phyloP scores from a whole-genome alignment of 2,797 vertebrate species.

The Sorex maritimensis region DNA sequence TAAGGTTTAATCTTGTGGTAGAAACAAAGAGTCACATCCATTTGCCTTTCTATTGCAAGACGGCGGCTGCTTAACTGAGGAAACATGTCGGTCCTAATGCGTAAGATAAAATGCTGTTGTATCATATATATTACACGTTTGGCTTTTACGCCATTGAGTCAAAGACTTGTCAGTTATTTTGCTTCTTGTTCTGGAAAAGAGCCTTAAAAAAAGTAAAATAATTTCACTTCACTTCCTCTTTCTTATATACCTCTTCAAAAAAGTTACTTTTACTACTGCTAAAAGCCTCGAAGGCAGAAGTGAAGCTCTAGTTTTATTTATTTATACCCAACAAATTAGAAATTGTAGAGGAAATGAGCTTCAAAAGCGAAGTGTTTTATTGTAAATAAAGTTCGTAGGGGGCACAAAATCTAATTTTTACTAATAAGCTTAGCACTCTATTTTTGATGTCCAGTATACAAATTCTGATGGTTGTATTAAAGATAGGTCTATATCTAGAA shows the following conservation, averaged over 20 bases:
- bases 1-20: background rate
- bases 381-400: slow-evolving; percentile 9
- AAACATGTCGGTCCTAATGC: slow-evolving; percentile 48
- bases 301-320: background rate
- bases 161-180: slow-evolving; percentile 60
- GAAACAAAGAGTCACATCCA: slow-evolving; percentile 24
- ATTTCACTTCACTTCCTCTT: slow-evolving; percentile 20
- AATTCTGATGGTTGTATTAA: background rate
- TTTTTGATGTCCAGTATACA: slow-evolving; percentile 39
- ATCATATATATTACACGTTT: slow-evolving; percentile 30
- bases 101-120: slow-evolving; percentile 9
- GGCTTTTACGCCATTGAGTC: slow-evolving; percentile 62
- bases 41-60: slow-evolving; percentile 54
- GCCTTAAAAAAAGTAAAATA: slow-evolving; percentile 66
- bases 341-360: slow-evolving; percentile 15
- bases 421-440: background rate
- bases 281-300: slow-evolving; percentile 41
- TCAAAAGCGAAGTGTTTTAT: slow-evolving; percentile 30
- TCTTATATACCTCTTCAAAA: background rate
- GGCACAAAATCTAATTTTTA: slow-evolving; percentile 31
- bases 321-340: slow-evolving; percentile 53
- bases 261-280: slow-evolving; percentile 43
- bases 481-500: background rate
- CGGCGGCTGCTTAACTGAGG: slow-evolving; percentile 66
- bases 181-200: slow-evolving; percentile 52